Base-by-base conservation (phyloP, 2,888 invertebrate genomes). In the Macrosoma leucophasiata region DNA sequence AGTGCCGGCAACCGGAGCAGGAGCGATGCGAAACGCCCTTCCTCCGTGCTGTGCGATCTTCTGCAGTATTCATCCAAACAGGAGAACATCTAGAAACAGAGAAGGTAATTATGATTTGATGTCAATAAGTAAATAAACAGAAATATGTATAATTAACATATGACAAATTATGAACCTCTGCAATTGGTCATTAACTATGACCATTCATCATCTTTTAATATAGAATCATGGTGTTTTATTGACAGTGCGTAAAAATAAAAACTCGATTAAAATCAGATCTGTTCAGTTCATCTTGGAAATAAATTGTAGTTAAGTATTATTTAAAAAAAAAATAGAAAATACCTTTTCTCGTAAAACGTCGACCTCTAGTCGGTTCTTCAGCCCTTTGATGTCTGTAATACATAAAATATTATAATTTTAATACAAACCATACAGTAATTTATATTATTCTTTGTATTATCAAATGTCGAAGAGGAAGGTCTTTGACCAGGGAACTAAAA, bases 41-140 rank as follows among this genome's bases (percentile, higher is more conserved):
- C 93, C 62, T 98, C 98, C 13, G 92, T 90, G 14, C 96, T 93
- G 84, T 95, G 95, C 47, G 91, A 89, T 18, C 90, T 88, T 43
- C 95, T 90, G 45, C 95, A 95, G 84, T 99, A 97, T 62, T 98
- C 97, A 77, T 99, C 98, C 55, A 99, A 86, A 32, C 96, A 93
- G 3, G 95, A 93, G 73, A 97, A 99, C 48, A 94, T 76, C 85
- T 86, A 66, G 3, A 41, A 29, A 29, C 20, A n/a, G n/a, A n/a
- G n/a, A n/a, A n/a, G n/a, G n/a, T n/a, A n/a, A n/a, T n/a, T n/a
- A n/a, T n/a, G n/a, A n/a, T n/a, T n/a, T n/a, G n/a, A n/a, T n/a
- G n/a, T n/a, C n/a, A n/a, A n/a, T n/a, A n/a, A n/a, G n/a, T n/a
- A n/a, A n/a, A n/a, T n/a, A n/a, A n/a, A n/a, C n/a, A n/a, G n/a